A percentile compares a stretch with the other conserved stretches of the same genome.
phyloP scores from a whole-genome alignment of 2,113 vertebrate genomes.

The Pelobates fuscus region DNA sequence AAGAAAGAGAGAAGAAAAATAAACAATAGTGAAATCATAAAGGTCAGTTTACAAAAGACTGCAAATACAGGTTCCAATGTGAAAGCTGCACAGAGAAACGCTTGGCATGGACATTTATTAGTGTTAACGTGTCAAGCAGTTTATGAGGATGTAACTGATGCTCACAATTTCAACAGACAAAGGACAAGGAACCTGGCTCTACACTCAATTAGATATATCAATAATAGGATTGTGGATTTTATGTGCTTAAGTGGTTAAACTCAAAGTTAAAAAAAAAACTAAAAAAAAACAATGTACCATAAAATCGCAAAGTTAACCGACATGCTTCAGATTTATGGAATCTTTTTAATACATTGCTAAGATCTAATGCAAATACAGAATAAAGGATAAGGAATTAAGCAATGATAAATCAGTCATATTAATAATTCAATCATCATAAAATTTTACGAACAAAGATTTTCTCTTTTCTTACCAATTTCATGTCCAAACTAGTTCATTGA shows the following conservation, averaged over 20 bases:
- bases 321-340: neutral
- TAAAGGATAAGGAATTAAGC: conserved; percentile 3
- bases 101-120: conserved; percentile 35
- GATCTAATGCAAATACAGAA: conserved; percentile 19
- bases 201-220: conserved; percentile 25
- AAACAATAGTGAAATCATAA: neutral
- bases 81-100: conserved; percentile 14
- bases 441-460: conserved; percentile 16
- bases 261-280: neutral
- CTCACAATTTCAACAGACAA: conserved; percentile 3
- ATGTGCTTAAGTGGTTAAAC: too few species aligned
- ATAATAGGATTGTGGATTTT: neutral
- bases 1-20: neutral
- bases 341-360: neutral
- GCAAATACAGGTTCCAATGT: neutral
- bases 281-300: neutral
- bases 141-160: conserved; percentile 23
- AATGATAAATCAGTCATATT: conserved; percentile 27
- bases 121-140: conserved; percentile 35
- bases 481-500: neutral
- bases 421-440: conserved; percentile 47
- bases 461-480: conserved; percentile 29
- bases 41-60: neutral
- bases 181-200: conserved; percentile 7
- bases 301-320: neutral